Percentiles rank a stretch among this genome's conserved stretches.
These are phyloP conservation scores for Onychostruthus taczanowskii DNA, from an alignment of 2,113 vertebrate species.

Conservation along the genomic window DNA sequence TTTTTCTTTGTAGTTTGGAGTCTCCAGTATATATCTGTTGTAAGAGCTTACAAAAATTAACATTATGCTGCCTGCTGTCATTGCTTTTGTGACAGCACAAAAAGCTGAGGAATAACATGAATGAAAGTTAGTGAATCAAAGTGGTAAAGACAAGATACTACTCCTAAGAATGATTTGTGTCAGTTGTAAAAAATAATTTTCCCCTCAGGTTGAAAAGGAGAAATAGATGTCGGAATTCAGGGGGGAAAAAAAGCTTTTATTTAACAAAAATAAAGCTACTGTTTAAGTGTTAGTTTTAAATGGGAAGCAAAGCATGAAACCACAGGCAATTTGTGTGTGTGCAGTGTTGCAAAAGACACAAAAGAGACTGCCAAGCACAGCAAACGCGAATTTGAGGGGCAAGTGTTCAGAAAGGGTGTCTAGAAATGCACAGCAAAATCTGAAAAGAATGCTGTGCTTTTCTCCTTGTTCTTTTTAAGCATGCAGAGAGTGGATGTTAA, in stretches of 20 bases:
- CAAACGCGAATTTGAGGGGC: neutral
- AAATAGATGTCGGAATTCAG: neutral
- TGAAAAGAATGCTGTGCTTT: neutral
- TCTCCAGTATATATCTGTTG: neutral
- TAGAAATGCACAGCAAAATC: neutral
- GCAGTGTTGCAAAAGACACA: constrained; percentile 39
- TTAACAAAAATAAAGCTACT: constrained; percentile 58
- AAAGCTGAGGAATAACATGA: neutral
- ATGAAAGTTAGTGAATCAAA: neutral
- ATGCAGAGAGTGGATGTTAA: neutral
- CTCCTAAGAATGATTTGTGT: neutral
- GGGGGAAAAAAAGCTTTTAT: neutral
- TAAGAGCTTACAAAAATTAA: neutral
- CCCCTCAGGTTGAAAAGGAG: neutral
- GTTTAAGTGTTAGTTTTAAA: constrained; percentile 55
- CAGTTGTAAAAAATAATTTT: neutral
- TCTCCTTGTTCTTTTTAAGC: neutral
- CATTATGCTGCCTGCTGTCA: neutral
- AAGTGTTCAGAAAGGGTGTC: neutral
- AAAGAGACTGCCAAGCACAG: constrained; percentile 31
- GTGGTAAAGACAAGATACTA: neutral
- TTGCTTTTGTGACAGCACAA: neutral
- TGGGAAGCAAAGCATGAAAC: constrained; percentile 54
- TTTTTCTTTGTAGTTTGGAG: neutral
- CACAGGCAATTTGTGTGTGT: constrained; percentile 16